Conservation (phyloP, 2,113 vertebrate genomes). For the Amphiprion ocellaris region DNA sequence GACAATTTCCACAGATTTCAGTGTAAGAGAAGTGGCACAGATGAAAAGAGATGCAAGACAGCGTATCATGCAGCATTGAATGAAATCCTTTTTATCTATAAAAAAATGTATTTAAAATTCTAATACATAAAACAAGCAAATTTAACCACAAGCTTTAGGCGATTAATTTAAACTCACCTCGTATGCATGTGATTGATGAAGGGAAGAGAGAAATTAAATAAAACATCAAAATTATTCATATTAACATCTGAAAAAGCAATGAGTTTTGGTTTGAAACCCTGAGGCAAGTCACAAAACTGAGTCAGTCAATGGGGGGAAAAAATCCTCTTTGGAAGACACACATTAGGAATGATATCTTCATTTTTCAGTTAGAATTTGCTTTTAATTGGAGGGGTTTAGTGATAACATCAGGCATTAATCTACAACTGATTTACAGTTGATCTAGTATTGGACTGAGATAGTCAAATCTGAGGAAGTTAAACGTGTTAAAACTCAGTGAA, state of each 20-base stretch:
- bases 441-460: conserved; percentile 23
- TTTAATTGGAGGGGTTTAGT: conserved; percentile 33
- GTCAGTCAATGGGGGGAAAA: conserved; percentile 54
- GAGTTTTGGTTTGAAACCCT: conserved; percentile 52
- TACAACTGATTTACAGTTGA: conserved; percentile 27
- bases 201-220: conserved; percentile 46
- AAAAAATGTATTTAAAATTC: conserved; percentile 25
- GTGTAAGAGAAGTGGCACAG: not conserved
- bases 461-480: not conserved
- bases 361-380: conserved; percentile 32
- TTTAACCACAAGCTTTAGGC: conserved; percentile 22
- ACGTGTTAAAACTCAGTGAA: not conserved
- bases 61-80: not conserved
- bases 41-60: not conserved
- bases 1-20: not conserved
- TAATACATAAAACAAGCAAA: conserved; percentile 27
- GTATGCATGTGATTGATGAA: conserved; percentile 47
- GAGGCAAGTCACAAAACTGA: conserved; percentile 49
- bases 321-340: conserved; percentile 50
- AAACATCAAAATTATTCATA: conserved; percentile 34
- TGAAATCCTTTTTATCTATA: conserved; percentile 4
- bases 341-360: conserved; percentile 41
- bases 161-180: conserved; percentile 48
- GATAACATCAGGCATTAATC: conserved; percentile 27
- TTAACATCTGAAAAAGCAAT: not conserved